These are phyloP conservation scores for Xestobium rufovillosum DNA, from an alignment of 2,888 invertebrate genomes.

Conservation along the genomic window DNA sequence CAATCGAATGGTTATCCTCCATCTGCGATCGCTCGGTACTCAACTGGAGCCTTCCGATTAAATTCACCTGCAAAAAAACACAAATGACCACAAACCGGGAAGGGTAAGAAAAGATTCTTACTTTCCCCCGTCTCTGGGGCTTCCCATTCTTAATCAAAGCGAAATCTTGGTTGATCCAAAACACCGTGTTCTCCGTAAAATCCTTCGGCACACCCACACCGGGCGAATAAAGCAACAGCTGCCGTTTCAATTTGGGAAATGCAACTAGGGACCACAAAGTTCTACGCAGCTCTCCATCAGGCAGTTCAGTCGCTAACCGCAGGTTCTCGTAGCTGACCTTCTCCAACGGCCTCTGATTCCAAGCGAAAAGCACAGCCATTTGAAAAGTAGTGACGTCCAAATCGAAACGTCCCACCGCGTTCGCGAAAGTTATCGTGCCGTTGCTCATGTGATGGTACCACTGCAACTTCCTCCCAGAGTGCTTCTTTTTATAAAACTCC, in stretches of 20 bases:
- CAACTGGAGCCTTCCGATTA: slow-evolving; percentile 91
- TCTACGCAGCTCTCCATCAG: slow-evolving; percentile 88
- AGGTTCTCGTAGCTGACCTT: slow-evolving; percentile 95
- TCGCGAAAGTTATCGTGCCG: slow-evolving; percentile 94
- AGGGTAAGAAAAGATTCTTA: slow-evolving; percentile 24
- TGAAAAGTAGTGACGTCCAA: slow-evolving; percentile 99
- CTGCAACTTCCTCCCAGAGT: slow-evolving; percentile 93
- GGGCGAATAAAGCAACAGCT: slow-evolving; percentile 77
- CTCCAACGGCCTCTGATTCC: slow-evolving; percentile 94
- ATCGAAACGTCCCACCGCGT: slow-evolving; percentile 88
- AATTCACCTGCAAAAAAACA: slow-evolving; percentile 57
- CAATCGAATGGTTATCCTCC: slow-evolving; percentile 98
- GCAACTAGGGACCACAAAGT: slow-evolving; percentile 95
- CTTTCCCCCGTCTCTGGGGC: slow-evolving; percentile 87
- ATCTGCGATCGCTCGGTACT: slow-evolving; percentile 93
- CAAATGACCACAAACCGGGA: slow-evolving; percentile 5
- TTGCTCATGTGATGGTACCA: slow-evolving; percentile 99
- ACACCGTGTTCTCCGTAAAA: slow-evolving; percentile 84
- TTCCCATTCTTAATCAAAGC: slow-evolving; percentile 91
- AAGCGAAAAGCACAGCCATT: slow-evolving; percentile 98
- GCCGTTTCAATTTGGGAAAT: slow-evolving; percentile 92
- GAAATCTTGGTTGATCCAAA: slow-evolving; percentile 98
- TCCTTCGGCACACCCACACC: slow-evolving; percentile 84
- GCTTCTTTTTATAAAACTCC: slow-evolving; percentile 96
- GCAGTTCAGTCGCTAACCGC: slow-evolving; percentile 91